Base-by-base conservation (phyloP, 2,797 vertebrate genomes). In the Mormyrops boulengeri region DNA sequence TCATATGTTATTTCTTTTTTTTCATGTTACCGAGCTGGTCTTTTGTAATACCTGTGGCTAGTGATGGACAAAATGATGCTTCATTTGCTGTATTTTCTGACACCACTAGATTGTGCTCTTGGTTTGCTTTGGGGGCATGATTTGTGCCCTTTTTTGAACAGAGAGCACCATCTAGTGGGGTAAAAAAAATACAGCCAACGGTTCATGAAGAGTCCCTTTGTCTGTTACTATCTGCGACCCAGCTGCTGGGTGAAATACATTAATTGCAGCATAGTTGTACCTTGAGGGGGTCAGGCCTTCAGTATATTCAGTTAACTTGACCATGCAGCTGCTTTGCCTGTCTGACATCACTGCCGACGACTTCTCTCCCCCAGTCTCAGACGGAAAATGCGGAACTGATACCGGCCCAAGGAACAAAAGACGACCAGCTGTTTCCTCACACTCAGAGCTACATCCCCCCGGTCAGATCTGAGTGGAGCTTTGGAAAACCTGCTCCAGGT, bases 331-430 rank as follows among this genome's bases (percentile, higher is more conserved):
- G 44, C 19, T 50, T 2, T 22, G 44, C 77, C 19, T 19, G 77
- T 22, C 41, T 50, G 44, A 26, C 8, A 3, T 49, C 22, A 49
- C 82, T 14, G 19, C 2, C 7, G 9, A 77, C 66, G 49, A 11
- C 47, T 1, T 89, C 0, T 47, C 49, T 85, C 60, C 2, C 30
- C 88, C 87, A 88, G 38, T 88, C 91, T 38, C 89, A 92, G 91
- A 41, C 49, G 26, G 82, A 14, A 22, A 69, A 90, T 50, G 47
- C 34, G 30, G 14, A 62, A 19, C 47, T 60, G 30, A 90, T 90
- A 84, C 34, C 62, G 9, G 60, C 88, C 19, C 86, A 88, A 17
- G 86, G 19, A 88, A 30, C 89, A n/a, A 17, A 19, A 49, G 69
- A 80, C 44, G 4, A 0, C 80, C 12, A 30, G n/a, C 4, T 60